phyloP scores from a whole-genome alignment of 2,113 vertebrate species.

The Lepus timidus region DNA sequence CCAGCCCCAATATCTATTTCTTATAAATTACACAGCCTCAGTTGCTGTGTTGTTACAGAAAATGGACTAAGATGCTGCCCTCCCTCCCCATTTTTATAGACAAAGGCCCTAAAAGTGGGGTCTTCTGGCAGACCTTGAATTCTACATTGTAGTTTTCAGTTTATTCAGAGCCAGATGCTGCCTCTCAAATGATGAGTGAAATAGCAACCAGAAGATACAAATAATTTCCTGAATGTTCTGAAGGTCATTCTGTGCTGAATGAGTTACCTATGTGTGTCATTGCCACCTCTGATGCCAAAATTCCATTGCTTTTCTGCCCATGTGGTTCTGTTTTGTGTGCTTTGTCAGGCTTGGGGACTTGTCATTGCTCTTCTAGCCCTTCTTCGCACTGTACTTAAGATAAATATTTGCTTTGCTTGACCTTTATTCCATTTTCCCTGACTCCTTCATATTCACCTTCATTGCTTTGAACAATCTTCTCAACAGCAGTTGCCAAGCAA shows the following conservation, averaged over 20 bases:
- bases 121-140: conserved; percentile 38
- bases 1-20: too few relatives aligned
- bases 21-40: neutral
- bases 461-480: conserved; percentile 58
- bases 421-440: conserved; percentile 55
- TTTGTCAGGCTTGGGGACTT: neutral
- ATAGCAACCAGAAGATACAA: neutral
- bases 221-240: neutral
- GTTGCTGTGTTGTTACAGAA: neutral
- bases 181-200: neutral
- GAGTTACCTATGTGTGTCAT: neutral
- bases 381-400: conserved; percentile 38
- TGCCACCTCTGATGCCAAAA: neutral
- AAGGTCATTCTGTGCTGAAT: conserved; percentile 11
- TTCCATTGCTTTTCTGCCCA: neutral
- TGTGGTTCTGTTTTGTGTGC: neutral
- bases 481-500: conserved; percentile 68
- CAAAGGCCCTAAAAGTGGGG: neutral
- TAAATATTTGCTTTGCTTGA: conserved; percentile 42
- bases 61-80: neutral
- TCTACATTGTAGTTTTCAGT: neutral
- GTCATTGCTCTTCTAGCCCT: neutral
- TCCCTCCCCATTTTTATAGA: neutral
- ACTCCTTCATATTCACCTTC: conserved; percentile 55
- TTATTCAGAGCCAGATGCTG: neutral